Base-by-base conservation (phyloP, 2,113 vertebrate genomes). In the Anolis carolinensis region DNA sequence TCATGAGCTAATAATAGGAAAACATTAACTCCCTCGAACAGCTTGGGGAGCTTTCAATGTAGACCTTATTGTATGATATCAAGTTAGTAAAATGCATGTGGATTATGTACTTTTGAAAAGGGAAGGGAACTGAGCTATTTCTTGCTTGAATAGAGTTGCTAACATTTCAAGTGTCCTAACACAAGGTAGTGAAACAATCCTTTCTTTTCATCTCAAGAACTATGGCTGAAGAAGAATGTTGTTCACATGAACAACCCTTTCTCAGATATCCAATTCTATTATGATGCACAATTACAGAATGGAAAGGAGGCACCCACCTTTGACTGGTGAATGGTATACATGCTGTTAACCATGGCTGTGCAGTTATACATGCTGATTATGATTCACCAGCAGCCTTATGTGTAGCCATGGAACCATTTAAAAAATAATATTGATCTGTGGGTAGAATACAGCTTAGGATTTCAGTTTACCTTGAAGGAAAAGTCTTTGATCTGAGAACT, bases 21-120 rank as follows among this genome's bases (percentile, higher is more conserved):
- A 94, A 93, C 92, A 91, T 92, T 93, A 93, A 94, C 92, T 96
- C 74, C 95, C 92, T 92, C 81, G 88, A 93, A 93, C 86, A 90
- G 90, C 93, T 93, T 93, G 93, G 87, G 94, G 90, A 91, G 87
- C 91, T 91, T 89, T 92, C 89, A 93, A 93, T 90, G 81, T 62
- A 87, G 71, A 80, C 80, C 74, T 86, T 92, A 87, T 89, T 89
- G 73, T 84, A 73, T 82, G 93, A 93, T 89, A 90, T 48, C 68
- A 14, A 65, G 0, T 90, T 95, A 92, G 87, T 85, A 78, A 95
- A 93, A 86, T 50, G 52, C 85, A 48, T 55, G 93, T 92, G 92
- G 87, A 94, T 89, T 84, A 86, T 70, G 86, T 85, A 90, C 72
- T 93, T n/a, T 84, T 91, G 84, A 88, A 93, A 93, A 88, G 77